These are phyloP conservation scores for Oreochromis spilurus DNA, from an alignment of 2,113 vertebrate species.

Conservation along the genomic window DNA sequence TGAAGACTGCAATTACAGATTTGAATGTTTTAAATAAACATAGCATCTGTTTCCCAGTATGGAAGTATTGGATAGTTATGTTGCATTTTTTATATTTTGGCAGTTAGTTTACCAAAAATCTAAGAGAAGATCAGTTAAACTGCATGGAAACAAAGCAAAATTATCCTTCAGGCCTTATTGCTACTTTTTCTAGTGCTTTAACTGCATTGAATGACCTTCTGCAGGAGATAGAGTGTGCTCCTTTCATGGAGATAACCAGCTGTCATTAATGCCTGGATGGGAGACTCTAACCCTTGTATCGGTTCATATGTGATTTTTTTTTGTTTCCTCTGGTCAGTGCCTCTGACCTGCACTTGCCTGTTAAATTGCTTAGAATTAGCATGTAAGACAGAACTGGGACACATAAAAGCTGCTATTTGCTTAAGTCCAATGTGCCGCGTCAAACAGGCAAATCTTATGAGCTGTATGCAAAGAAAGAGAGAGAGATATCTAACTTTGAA, in stretches of 20 bases:
- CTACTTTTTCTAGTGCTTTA: background rate
- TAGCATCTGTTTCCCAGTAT: background rate
- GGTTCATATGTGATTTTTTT: background rate
- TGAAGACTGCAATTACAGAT: background rate
- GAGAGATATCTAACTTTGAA: background rate
- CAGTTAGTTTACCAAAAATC: background rate
- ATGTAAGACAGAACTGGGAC: background rate
- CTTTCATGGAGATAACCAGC: background rate
- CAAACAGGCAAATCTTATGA: constrained; percentile 1
- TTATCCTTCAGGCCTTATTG: background rate
- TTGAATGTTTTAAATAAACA: background rate
- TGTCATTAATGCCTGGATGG: background rate
- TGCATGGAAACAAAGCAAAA: background rate
- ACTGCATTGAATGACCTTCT: background rate
- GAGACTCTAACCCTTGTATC: background rate
- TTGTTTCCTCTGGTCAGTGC: background rate
- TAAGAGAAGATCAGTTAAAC: background rate
- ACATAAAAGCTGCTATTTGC: constrained; percentile 14
- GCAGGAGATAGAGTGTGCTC: background rate
- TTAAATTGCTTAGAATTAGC: background rate
- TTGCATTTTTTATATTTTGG: fast-evolving
- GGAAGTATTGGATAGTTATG: background rate
- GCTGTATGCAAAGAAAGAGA: constrained; percentile 10
- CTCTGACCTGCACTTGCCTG: background rate
- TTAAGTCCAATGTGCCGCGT: background rate